A percentile compares a stretch with the other conserved stretches of the same genome.
These are phyloP conservation scores for Phoebastria nigripes DNA, from an alignment of 2,797 vertebrate species.

Conservation along the genomic window DNA sequence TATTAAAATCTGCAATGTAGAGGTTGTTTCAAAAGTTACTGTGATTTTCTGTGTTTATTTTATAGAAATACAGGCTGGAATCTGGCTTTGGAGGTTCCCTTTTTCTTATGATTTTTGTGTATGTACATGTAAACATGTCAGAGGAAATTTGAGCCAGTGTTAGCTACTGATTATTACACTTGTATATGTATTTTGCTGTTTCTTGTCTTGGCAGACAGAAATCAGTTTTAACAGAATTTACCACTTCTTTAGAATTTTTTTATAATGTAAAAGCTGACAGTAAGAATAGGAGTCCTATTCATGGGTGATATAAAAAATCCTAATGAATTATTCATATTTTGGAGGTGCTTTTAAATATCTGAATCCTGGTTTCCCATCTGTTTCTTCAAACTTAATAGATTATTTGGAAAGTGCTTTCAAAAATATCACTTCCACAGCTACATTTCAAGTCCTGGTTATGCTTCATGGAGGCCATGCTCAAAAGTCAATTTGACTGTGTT, in stretches of 20 bases:
- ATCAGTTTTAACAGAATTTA: not conserved
- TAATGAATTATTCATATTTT: constrained; percentile 5
- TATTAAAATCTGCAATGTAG: not conserved
- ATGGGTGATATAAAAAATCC: not conserved
- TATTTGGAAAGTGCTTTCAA: not conserved
- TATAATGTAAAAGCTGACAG: not conserved
- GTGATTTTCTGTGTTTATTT: not conserved
- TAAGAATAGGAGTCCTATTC: not conserved
- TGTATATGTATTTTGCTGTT: not conserved
- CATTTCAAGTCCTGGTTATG: not conserved
- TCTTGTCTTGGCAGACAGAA: not conserved
- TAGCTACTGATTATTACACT: not conserved
- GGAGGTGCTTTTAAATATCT: not conserved
- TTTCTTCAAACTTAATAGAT: not conserved
- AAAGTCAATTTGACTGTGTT: not conserved
- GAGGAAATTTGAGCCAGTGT: not conserved
- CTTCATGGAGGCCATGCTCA: not conserved
- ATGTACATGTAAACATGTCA: not conserved
- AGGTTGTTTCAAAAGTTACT: not conserved
- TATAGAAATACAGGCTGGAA: not conserved
- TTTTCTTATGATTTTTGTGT: not conserved
- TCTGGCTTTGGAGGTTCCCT: not conserved
- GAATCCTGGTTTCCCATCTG: not conserved
- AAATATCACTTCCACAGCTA: not conserved
- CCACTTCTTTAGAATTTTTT: not conserved